Evolutionary conservation across 2,797 vertebrate species (phyloP).

Genomic region (Gouania willdenowi): DNA sequence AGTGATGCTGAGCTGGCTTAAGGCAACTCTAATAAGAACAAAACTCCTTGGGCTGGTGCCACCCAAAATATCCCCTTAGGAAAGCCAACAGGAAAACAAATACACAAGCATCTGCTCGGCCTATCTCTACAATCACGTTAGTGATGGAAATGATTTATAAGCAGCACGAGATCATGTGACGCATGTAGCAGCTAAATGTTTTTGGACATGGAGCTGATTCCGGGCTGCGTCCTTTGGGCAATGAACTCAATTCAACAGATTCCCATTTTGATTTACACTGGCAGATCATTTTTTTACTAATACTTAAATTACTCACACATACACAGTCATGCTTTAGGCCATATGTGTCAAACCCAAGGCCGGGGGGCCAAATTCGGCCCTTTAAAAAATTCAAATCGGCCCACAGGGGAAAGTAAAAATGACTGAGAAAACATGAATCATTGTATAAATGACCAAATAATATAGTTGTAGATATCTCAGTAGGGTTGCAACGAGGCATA

Average conservation of each 20-base stretch:
- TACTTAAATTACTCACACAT: background rate
- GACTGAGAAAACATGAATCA: no score
- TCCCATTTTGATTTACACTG: conserved; percentile 14
- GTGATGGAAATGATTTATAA: conserved; percentile 27
- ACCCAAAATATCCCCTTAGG: conserved; percentile 17
- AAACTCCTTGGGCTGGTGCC: conserved; percentile 42
- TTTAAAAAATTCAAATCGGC: conserved; percentile 1
- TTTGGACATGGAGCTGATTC: no score
- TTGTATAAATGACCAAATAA: no score
- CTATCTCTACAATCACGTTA: conserved; percentile 15
- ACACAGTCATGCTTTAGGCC: background rate
- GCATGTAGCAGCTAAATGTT: no score
- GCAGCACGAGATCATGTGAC: background rate
- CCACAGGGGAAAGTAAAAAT: background rate
- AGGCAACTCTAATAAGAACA: conserved; percentile 38
- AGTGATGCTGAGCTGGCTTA: conserved; percentile 32
- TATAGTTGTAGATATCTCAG: no score
- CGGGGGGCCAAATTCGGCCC: no score
- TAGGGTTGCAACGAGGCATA: no score
- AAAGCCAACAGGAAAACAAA: conserved; percentile 9
- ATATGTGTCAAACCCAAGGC: no score
- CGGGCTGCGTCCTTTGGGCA: background rate
- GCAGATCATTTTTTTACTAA: conserved; percentile 3
- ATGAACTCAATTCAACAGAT: conserved; percentile 14
- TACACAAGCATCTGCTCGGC: conserved; percentile 1